These are phyloP conservation scores for Tetanocera ferruginea DNA, from an alignment of 2,888 invertebrate species.

Conservation along the genomic window DNA sequence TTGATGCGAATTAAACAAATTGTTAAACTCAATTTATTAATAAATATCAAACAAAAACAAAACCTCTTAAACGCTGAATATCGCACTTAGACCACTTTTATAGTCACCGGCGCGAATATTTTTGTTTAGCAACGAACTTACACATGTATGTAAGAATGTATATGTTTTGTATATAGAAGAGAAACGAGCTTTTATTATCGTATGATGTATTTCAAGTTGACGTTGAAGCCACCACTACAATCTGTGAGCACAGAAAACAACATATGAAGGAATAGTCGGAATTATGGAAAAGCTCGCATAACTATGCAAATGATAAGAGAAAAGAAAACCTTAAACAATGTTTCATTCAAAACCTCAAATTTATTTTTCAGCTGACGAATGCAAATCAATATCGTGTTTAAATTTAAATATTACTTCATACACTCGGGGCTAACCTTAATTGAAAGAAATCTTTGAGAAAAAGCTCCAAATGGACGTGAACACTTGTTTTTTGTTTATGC, in stretches of 20 bases:
- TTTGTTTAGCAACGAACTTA: not conserved
- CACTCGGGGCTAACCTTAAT: no score
- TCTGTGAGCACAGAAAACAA: not conserved
- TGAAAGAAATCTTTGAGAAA: no score
- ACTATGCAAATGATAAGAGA: not conserved
- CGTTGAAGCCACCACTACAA: not conserved
- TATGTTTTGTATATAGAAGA: not conserved
- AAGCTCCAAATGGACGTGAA: no score
- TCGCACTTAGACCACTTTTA: not conserved
- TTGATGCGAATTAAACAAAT: not conserved
- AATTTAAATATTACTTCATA: no score
- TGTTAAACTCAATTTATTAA: not conserved
- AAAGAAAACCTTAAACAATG: not conserved
- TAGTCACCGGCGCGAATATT: not conserved
- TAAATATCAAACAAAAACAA: not conserved
- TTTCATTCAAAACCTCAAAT: not conserved
- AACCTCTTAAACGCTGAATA: not conserved
- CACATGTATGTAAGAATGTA: not conserved
- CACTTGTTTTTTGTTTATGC: no score
- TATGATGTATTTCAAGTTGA: constrained; percentile 26
- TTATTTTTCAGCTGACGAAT: no score
- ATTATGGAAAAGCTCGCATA: constrained; percentile 2
- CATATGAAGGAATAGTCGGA: not conserved
- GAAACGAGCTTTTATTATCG: constrained; percentile 27
- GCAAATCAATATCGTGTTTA: no score